These are phyloP conservation scores for Drosophila nr. perissopoda DNA, from an alignment of 2,888 invertebrate species.

Conservation along the genomic window DNA sequence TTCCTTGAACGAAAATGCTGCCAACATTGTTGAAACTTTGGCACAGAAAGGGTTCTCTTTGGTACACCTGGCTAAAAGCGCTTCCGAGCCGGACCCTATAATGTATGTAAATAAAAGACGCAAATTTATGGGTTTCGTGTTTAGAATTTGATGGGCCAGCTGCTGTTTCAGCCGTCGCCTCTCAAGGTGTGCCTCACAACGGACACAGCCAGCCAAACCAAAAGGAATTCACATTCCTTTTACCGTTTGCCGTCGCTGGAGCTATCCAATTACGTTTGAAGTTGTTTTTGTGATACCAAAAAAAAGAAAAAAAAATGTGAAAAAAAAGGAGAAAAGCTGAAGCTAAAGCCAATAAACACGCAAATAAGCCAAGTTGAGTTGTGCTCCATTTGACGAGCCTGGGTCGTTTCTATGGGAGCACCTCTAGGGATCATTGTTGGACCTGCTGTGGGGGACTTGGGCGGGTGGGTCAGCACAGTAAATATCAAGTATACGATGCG, in stretches of 20 bases:
- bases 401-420: conserved; percentile 25
- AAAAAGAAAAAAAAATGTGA: too few relatives aligned
- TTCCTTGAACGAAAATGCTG: conserved; percentile 22
- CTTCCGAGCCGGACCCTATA: conserved; percentile 43
- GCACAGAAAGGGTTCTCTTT: conserved; percentile 15
- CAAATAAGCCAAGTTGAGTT: conserved; percentile 69
- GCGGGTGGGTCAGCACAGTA: conserved; percentile 24
- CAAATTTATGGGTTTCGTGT: conserved; percentile 78
- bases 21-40: conserved; percentile 20
- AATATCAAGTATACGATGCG: conserved; percentile 55
- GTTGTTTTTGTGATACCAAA: conserved; percentile 50
- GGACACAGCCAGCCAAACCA: conserved; percentile 19
- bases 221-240: conserved; percentile 51
- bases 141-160: conserved; percentile 70
- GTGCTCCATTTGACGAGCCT: conserved; percentile 14
- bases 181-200: conserved; percentile 61
- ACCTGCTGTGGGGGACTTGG: background rate
- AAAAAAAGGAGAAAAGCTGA: conserved; percentile 14
- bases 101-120: conserved; percentile 78
- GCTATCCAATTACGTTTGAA: conserved; percentile 76
- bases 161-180: conserved; percentile 31
- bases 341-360: conserved; percentile 77
- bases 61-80: conserved; percentile 31
- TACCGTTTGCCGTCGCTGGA: conserved; percentile 21
- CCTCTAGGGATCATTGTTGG: background rate